Base-by-base conservation (phyloP, 2,888 invertebrate genomes). In the Torymus auratus region DNA sequence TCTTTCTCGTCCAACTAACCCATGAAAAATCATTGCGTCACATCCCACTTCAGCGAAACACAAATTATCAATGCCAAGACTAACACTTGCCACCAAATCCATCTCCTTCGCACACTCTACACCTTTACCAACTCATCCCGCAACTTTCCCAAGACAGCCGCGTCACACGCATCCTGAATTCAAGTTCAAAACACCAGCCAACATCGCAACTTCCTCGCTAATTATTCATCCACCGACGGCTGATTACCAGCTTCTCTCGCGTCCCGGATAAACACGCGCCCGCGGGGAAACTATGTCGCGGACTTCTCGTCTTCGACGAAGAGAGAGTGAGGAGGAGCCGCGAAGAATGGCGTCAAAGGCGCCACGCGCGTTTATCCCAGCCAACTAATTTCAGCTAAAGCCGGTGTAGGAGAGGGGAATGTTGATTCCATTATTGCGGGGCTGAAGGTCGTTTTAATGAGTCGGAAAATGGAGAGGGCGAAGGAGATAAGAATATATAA, bases 371-470 rank as follows among this genome's bases (percentile, higher is more conserved):
- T 28, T 28, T 28, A 28, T 28, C 28, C 11, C 28, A 28, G 28
- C 72, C 72, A 73, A 73, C 72, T 73, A 62, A 73, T 73, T 73
- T 64, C 53, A 2, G 7, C 28, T 28, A 28, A 28, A 28, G 28
- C 28, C 28, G 0, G 14, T 52, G 52, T 61, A 61, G 20, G 61
- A 20, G 13, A 23, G n/a, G 20, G 20, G 61, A 20, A 20, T 13
- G 71, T 61, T 61, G 20, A 61, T 71, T 53, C 60, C 53, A 23
- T 71, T 71, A 71, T 58, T 69, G 28, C 15, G 11, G 11, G 13
- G 13, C 56, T 3, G 56, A 10, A 17, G 20, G 5, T 11, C 61
- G 60, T 61, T 71, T 71, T 71, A 71, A 71, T 71, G 71, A 61
- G 61, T 17, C 53, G 71, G 61, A 61, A 71, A 71, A 72, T 72